Percentiles rank a stretch among this genome's conserved stretches.
phyloP scores from a whole-genome alignment of 2,113 vertebrate species.

The Scortum barcoo region DNA sequence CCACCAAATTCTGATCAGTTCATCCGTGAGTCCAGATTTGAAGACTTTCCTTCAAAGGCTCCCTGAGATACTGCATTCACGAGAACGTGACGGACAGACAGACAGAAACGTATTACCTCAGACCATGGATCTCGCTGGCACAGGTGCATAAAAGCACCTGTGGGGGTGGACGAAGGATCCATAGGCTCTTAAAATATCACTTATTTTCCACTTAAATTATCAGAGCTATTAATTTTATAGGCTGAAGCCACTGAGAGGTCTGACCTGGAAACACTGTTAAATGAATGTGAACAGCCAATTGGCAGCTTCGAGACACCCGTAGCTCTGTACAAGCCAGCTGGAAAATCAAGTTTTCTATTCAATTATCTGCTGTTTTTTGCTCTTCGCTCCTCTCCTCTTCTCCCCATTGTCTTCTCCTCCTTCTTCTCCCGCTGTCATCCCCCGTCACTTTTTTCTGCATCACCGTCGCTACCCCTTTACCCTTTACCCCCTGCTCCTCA shows the following conservation, averaged over 20 bases:
- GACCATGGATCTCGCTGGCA: too few species aligned
- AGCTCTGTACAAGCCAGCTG: conserved; percentile 12
- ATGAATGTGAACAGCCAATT: conserved; percentile 17
- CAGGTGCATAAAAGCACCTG: neutral
- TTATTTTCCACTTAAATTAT: neutral
- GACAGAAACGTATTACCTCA: too few species aligned
- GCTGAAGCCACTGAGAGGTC: conserved; percentile 1
- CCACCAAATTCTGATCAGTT: too few species aligned
- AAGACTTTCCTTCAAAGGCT: too few species aligned
- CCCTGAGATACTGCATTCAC: too few species aligned
- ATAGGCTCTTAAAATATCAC: neutral
- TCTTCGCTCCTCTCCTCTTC: conserved; percentile 11
- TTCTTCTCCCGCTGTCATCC: conserved; percentile 10
- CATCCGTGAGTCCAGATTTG: too few species aligned
- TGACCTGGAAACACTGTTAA: conserved; percentile 14
- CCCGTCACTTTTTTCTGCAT: neutral
- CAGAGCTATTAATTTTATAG: neutral
- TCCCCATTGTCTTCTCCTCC: conserved; percentile 20
- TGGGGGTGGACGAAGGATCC: neutral
- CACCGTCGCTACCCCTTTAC: neutral
- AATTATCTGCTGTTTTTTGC: conserved; percentile 49
- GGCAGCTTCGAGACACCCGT: conserved; percentile 29
- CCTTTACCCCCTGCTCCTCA: neutral
- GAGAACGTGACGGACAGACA: too few species aligned
- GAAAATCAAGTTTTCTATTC: conserved; percentile 57